These are phyloP conservation scores for Acomys russatus DNA, from an alignment of 2,797 vertebrate species.

Conservation along the genomic window DNA sequence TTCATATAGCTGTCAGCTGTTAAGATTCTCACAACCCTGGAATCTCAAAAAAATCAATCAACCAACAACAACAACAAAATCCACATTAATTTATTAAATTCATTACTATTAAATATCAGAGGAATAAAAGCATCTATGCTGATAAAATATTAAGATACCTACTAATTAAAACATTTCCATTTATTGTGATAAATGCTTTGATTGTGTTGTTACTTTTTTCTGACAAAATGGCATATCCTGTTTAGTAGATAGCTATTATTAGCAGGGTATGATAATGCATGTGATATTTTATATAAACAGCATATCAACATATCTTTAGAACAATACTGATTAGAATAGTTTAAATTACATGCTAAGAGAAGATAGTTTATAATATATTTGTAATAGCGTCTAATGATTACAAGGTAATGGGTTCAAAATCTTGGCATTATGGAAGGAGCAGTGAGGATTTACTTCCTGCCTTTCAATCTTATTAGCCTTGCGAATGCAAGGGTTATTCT, in stretches of 20 bases:
- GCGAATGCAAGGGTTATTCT: not conserved
- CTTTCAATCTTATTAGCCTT: not conserved
- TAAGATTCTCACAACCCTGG: not conserved
- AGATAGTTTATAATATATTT: not conserved
- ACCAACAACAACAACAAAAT: not conserved
- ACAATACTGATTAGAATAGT: not conserved
- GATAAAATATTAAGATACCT: not conserved
- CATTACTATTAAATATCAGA: not conserved
- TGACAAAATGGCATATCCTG: not conserved
- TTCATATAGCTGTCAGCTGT: not conserved
- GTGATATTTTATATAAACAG: not conserved
- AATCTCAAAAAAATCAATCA: constrained; percentile 38
- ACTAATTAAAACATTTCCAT: not conserved
- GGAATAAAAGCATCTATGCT: not conserved
- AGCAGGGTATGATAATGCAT: not conserved
- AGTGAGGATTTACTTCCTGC: not conserved
- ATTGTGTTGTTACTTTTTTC: not conserved
- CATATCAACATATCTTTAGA: not conserved
- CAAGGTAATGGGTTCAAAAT: not conserved
- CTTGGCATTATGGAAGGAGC: not conserved
- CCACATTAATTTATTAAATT: not conserved
- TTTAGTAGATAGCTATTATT: not conserved
- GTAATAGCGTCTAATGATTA: not conserved
- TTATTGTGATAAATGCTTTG: not conserved
- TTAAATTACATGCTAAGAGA: not conserved